Evolutionary conservation across 2,113 vertebrate genomes (phyloP).

Genomic region (Pteropus alecto): DNA sequence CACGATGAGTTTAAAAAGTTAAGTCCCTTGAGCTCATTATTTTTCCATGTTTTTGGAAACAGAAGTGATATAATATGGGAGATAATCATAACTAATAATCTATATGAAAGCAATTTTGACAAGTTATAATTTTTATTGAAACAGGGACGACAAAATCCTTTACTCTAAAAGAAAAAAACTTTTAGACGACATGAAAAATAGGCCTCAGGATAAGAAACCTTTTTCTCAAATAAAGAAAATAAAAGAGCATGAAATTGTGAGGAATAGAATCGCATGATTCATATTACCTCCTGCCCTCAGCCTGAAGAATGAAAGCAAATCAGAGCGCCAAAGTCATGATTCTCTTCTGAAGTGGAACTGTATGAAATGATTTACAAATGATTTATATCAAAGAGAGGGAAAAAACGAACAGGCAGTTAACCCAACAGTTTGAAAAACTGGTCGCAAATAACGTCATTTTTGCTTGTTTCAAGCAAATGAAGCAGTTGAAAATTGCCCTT

Average conservation of each 20-base stretch:
- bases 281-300: neutral
- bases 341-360: neutral
- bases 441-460: neutral
- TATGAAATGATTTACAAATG: neutral
- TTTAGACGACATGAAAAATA: neutral
- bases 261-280: neutral
- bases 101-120: neutral
- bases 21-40: neutral
- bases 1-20: neutral
- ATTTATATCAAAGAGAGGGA: neutral
- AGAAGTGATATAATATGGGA: neutral
- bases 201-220: neutral
- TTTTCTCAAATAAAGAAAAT: neutral
- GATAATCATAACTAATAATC: neutral
- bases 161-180: neutral
- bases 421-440: neutral
- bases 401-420: neutral
- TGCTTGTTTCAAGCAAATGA: neutral
- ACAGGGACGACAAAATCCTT: neutral
- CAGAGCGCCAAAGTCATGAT: neutral
- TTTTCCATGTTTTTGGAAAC: neutral
- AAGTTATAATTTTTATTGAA: constrained; percentile 32
- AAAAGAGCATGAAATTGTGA: neutral
- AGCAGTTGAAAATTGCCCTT: neutral
- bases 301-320: neutral